Percentiles rank a stretch among this genome's conserved stretches.
Evolutionary conservation across 1,140 invertebrate species (phyloP).

Genomic region (Coenobita brevimanus): DNA sequence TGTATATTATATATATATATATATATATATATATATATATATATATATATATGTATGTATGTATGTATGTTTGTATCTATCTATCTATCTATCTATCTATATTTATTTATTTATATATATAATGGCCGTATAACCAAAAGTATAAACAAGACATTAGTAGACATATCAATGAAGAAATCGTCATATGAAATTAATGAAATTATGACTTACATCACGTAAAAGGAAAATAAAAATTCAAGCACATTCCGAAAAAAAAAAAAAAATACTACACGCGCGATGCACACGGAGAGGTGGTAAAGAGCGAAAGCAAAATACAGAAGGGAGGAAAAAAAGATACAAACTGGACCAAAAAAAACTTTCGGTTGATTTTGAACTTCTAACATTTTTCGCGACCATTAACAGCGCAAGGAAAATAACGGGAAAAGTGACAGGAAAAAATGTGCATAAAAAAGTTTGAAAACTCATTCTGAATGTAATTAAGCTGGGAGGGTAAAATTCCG

Average conservation of each 20-base stretch:
- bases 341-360: neutral
- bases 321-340: neutral
- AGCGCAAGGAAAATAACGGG: constrained; percentile 42
- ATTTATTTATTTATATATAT: constrained; percentile 9
- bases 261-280: too few species aligned
- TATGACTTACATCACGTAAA: too few species aligned
- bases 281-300: too few species aligned
- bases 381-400: constrained; percentile 18
- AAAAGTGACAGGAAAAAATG: constrained; percentile 31
- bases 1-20: constrained; percentile 36
- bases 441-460: constrained; percentile 23
- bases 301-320: too few species aligned
- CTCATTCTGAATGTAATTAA: constrained; percentile 55
- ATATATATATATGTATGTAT: constrained; percentile 35
- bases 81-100: too few species aligned
- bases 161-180: too few species aligned
- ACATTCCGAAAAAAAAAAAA: too few species aligned
- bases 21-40: constrained; percentile 36
- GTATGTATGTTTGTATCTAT: constrained; percentile 24
- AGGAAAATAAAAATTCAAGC: too few species aligned
- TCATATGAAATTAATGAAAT: too few species aligned
- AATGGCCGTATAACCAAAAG: neutral
- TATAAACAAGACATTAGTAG: neutral
- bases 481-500: constrained; percentile 17
- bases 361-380: constrained; percentile 32